Conservation (phyloP, 2,113 vertebrate species). For the Mastomys natalensis region DNA sequence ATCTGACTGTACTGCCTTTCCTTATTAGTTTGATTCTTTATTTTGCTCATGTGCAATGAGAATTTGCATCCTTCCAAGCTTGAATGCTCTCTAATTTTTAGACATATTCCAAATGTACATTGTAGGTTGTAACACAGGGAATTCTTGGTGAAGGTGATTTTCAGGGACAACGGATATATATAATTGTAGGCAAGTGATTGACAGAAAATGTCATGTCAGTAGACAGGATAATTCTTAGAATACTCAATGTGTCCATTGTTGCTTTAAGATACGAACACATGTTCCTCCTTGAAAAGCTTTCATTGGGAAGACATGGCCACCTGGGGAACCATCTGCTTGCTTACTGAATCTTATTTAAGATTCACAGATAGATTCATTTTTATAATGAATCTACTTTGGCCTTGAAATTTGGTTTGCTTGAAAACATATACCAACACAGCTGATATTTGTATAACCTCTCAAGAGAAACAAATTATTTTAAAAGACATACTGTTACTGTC, state of each 20-base stretch:
- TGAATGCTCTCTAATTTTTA: background rate
- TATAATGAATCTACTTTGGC: constrained; percentile 67
- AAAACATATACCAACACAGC: constrained; percentile 73
- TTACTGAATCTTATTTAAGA: constrained; percentile 71
- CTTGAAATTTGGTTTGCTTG: constrained; percentile 70
- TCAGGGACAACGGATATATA: background rate
- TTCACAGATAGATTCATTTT: constrained; percentile 63
- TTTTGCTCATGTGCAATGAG: background rate
- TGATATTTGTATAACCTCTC: constrained; percentile 73
- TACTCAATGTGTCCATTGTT: background rate
- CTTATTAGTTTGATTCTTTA: background rate
- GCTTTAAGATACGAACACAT: constrained; percentile 28
- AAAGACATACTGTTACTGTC: constrained; percentile 45
- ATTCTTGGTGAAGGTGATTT: background rate
- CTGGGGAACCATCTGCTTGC: constrained; percentile 76
- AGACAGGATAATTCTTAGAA: background rate
- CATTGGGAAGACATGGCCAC: constrained; percentile 52
- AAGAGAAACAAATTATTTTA: constrained; percentile 60
- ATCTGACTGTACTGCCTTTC: background rate
- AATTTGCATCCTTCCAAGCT: background rate
- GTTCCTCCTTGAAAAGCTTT: constrained; percentile 34
- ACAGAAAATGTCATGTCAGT: background rate
- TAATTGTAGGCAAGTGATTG: background rate
- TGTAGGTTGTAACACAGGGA: background rate
- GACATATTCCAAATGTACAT: background rate